These are phyloP conservation scores for Ginglymostoma cirratum DNA, from an alignment of 2,113 vertebrate genomes.

Conservation along the genomic window DNA sequence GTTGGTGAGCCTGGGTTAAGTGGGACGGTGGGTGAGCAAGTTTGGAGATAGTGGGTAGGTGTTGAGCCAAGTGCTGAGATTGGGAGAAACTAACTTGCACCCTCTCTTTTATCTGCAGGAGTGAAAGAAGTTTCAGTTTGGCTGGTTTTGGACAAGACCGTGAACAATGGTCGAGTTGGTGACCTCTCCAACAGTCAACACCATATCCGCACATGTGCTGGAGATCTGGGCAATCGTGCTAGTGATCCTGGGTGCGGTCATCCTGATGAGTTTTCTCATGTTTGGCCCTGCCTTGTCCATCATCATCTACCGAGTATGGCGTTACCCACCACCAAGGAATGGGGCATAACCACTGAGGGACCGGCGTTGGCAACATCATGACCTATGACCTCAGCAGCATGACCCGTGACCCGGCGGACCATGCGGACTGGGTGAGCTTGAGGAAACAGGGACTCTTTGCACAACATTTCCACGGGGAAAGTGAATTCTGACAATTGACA, in stretches of 20 bases:
- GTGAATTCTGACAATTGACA: background rate
- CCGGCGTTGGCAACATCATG: background rate
- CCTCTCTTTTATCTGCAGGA: background rate
- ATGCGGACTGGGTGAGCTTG: background rate
- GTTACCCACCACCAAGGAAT: conserved; percentile 54
- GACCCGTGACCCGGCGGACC: background rate
- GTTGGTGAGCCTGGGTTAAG: background rate
- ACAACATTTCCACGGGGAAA: background rate
- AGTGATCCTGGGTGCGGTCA: conserved; percentile 65
- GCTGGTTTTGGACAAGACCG: background rate
- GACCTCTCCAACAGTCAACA: background rate
- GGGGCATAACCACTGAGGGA: background rate
- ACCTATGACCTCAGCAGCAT: background rate
- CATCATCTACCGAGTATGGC: conserved; percentile 64
- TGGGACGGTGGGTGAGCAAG: background rate
- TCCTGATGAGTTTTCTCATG: conserved; percentile 65
- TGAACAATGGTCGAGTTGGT: conserved; percentile 46
- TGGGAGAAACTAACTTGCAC: background rate
- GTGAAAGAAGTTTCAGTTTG: too few relatives aligned
- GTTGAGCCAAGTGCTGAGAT: background rate
- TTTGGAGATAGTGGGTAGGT: background rate
- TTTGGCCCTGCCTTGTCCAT: conserved; percentile 60
- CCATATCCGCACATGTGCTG: conserved; percentile 63
- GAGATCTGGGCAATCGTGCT: conserved; percentile 69
- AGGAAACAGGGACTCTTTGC: background rate